Evolutionary conservation across 2,888 invertebrate species (phyloP).

Genomic region (Malthinus flaveolus): DNA sequence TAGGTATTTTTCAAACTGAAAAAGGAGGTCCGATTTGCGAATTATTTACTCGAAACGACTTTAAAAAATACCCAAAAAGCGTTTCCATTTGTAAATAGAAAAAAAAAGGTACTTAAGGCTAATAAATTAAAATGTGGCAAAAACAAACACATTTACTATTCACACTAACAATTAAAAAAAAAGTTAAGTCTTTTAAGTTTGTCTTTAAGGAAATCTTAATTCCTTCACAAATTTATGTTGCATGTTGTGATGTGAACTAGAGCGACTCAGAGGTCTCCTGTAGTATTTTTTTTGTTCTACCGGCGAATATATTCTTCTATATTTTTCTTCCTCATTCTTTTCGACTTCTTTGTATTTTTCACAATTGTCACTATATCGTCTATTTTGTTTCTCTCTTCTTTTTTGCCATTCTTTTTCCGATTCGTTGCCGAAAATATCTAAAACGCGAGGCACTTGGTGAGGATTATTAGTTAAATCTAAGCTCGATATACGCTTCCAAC

Average conservation of each 20-base stretch:
- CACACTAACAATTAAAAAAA: constrained; percentile 8
- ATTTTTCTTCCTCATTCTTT: constrained; percentile 51
- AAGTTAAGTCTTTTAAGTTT: not conserved
- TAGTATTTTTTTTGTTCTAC: constrained; percentile 50
- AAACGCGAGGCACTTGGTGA: constrained; percentile 62
- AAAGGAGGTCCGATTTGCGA: no score
- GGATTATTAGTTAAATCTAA: constrained; percentile 61
- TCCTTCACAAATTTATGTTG: constrained; percentile 67
- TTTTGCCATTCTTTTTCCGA: constrained; percentile 62
- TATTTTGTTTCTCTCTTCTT: constrained; percentile 36
- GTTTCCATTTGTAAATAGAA: no score
- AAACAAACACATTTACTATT: not conserved
- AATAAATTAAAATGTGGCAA: constrained; percentile 1
- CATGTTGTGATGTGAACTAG: constrained; percentile 67
- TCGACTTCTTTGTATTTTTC: constrained; percentile 44
- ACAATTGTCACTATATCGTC: constrained; percentile 32
- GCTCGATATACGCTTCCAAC: constrained; percentile 69
- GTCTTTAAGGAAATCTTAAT: constrained; percentile 61
- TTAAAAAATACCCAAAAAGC: no score
- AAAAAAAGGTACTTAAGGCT: not conserved
- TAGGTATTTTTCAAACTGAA: no score
- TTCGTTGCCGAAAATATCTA: constrained; percentile 70
- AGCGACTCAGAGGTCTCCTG: constrained; percentile 51
- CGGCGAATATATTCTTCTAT: constrained; percentile 57
- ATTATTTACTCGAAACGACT: no score